phyloP scores from a whole-genome alignment of 1,140 invertebrate genomes.

The Grapholita molesta region DNA sequence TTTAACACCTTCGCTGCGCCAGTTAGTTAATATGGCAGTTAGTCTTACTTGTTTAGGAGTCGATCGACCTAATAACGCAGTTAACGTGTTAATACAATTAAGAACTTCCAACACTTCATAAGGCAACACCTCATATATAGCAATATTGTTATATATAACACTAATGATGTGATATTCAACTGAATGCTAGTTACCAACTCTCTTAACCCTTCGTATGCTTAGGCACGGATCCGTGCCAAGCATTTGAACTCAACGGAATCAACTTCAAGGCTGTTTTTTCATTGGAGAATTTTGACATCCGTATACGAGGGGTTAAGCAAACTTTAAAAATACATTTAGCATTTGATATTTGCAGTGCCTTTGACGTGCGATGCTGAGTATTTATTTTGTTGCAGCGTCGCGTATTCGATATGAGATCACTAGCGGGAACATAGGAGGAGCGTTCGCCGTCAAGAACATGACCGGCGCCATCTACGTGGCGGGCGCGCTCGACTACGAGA shows the following conservation, averaged over 20 bases:
- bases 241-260: no score
- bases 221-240: no score
- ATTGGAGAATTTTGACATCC: no score
- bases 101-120: no score
- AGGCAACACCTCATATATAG: no score
- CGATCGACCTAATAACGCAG: no score
- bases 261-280: no score
- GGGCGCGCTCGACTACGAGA: constrained; percentile 82
- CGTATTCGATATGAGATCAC: constrained; percentile 99
- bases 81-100: no score
- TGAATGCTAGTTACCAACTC: not conserved
- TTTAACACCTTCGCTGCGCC: no score
- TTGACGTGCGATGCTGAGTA: not conserved
- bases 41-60: no score
- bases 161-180: not conserved
- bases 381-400: constrained; percentile 88
- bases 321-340: constrained; percentile 10
- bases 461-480: constrained; percentile 98
- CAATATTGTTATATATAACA: not conserved
- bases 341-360: constrained; percentile 13
- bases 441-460: constrained; percentile 98
- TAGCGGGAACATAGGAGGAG: constrained; percentile 98
- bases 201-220: no score
- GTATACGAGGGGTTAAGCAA: not conserved
- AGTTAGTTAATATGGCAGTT: no score